These are phyloP conservation scores for Cantharis nigra DNA, from an alignment of 2,888 invertebrate species.

Conservation along the genomic window DNA sequence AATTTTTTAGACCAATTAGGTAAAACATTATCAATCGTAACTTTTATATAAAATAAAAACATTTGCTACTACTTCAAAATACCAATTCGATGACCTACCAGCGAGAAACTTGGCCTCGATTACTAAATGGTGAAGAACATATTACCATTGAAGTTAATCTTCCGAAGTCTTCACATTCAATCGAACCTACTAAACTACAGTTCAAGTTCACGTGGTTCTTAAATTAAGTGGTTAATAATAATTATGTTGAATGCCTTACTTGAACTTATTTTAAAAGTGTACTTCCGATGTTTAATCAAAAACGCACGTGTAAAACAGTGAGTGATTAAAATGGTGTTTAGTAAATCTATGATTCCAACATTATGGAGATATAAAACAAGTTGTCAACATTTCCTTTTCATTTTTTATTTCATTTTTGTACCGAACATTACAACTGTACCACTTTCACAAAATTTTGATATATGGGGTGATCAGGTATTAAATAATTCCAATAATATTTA, in stretches of 20 bases:
- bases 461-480: constrained; percentile 37
- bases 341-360: not conserved
- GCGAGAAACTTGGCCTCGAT: not conserved
- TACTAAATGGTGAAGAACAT: not conserved
- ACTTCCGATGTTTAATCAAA: not conserved
- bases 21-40: not conserved
- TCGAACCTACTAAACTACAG: not conserved
- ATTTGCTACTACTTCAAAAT: not conserved
- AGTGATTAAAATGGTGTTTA: not conserved
- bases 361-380: not conserved
- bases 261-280: not conserved
- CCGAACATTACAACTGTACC: constrained; percentile 17
- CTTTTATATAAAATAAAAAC: not conserved
- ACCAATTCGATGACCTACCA: not conserved
- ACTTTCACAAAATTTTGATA: constrained; percentile 35
- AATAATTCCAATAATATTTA: not conserved
- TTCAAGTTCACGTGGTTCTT: not conserved
- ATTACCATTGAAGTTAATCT: not conserved
- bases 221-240: not conserved
- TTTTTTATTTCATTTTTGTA: not conserved
- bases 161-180: not conserved
- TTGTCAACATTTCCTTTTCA: not conserved
- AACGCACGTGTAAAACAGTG: not conserved
- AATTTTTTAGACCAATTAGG: not conserved
- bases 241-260: not conserved